These are phyloP conservation scores for Zootoca vivipara DNA, from an alignment of 2,113 vertebrate genomes.

Conservation along the genomic window DNA sequence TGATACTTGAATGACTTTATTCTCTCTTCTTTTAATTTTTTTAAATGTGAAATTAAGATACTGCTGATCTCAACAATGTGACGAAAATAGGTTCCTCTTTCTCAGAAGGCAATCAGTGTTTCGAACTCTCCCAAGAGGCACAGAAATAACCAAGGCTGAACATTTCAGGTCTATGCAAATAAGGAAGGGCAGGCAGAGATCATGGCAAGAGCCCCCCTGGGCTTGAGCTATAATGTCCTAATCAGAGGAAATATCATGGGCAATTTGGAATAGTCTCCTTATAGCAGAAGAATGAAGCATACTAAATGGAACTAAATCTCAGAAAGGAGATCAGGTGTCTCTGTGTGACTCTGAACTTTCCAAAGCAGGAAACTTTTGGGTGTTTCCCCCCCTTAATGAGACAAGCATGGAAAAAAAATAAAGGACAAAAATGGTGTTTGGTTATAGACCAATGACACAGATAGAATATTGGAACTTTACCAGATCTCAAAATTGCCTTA, in stretches of 20 bases:
- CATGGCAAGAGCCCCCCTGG: not conserved
- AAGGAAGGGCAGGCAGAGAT: not conserved
- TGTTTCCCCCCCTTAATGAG: not conserved
- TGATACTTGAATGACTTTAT: not conserved
- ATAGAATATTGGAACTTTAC: not conserved
- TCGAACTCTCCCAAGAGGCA: constrained; percentile 3
- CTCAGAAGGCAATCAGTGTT: not conserved
- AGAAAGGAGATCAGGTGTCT: not conserved
- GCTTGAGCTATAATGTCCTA: not conserved
- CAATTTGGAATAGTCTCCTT: constrained; percentile 1
- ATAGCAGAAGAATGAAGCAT: constrained; percentile 15
- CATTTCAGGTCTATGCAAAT: not conserved
- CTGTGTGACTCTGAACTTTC: constrained; percentile 22
- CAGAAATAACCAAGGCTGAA: not conserved
- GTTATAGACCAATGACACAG: constrained; percentile 17
- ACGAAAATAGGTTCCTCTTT: constrained; percentile 42
- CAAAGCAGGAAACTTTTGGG: not conserved
- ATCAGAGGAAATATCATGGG: not conserved
- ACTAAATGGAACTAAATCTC: constrained; percentile 3
- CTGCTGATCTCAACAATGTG: not conserved
- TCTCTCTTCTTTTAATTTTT: accelerated
- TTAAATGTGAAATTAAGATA: constrained; percentile 21
- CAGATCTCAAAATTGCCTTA: not conserved
- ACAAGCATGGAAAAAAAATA: constrained; percentile 20
- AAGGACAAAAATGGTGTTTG: constrained; percentile 38